Percentiles rank a stretch among this genome's conserved stretches.
Evolutionary conservation across 2,888 invertebrate genomes (phyloP).

Genomic region (Rutpela maculata): DNA sequence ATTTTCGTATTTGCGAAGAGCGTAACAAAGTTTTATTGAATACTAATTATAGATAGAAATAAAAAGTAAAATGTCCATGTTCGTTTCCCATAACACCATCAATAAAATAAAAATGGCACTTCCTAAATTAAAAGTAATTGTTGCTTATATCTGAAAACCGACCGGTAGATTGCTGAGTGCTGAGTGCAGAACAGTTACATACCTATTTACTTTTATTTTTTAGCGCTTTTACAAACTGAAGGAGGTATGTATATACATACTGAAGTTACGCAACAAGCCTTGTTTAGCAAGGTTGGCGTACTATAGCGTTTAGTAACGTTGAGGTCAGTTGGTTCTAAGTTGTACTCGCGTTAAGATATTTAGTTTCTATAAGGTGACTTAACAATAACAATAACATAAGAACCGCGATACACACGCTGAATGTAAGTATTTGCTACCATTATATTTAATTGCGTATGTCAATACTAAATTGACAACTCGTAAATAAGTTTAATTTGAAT

Average conservation of each 20-base stretch:
- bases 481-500: too few relatives aligned
- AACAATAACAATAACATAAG: slow-evolving; percentile 22
- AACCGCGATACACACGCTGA: not conserved
- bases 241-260: not conserved
- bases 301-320: not conserved
- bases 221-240: not conserved
- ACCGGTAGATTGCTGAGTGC: not conserved
- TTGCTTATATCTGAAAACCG: not conserved
- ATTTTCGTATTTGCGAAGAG: too few relatives aligned
- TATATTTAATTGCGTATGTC: not conserved
- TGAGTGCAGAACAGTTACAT: not conserved
- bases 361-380: slow-evolving; percentile 13
- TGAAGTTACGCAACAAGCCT: slow-evolving; percentile 6
- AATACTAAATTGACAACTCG: too few relatives aligned
- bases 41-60: not conserved
- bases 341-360: slow-evolving; percentile 13
- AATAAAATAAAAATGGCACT: too few relatives aligned
- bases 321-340: slow-evolving; percentile 18
- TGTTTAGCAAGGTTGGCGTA: slow-evolving; percentile 23
- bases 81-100: too few relatives aligned
- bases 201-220: not conserved
- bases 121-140: not conserved
- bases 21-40: too few relatives aligned
- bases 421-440: slow-evolving; percentile 15
- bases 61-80: not conserved